Evolutionary conservation across 2,797 vertebrate species (phyloP), one percentile per base, ranked within the genome.

Genomic region (Prionace glauca): DNA sequence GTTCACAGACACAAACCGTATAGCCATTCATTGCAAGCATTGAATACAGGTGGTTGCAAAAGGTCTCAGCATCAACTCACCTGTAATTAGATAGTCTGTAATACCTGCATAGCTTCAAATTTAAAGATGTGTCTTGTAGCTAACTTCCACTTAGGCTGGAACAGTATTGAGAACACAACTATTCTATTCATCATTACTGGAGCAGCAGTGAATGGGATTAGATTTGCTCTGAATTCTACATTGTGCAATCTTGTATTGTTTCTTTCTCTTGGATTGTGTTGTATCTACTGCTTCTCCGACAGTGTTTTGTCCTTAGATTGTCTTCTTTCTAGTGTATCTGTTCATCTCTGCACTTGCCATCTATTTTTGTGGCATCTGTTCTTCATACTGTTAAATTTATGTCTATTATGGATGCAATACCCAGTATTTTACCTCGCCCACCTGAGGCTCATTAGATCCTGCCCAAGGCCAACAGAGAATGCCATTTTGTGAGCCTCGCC

Each of bases 11-110:
- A 8, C 86, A 29, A 26, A 88, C 86, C 12, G 60, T 88, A 16
- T 3, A 60, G 50, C 86, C 86, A 60, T 88, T 88, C 86, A 32
- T 56, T 88, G 26, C 26, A 32, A 88, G 16, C 10, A 88, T 2
- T 60, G 50, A 88, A 60, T 32, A 29, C 50, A 29, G 56, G 50
- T 88, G 26, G 26, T 56, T 56, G 26, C 45, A 14, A 88, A 79
- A 32, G 50, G 50, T 88, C 86, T 88, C 45, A 0, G 22, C 24
- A 11, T 60, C 26, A 60, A 60, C 86, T 60, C 45, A 56, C 86
- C 86, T 88, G 22, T 88, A 88, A 88, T 88, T 88, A 88, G 50
- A 60, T 60, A 29, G 56, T 88, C 86, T 88, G 24, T 84, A 84
- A 84, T 84, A 20, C 18, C 81, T 45, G 16, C 22, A 45, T 29